phyloP scores from a whole-genome alignment of 2,888 invertebrate genomes.

The Pogonocherus hispidulus region DNA sequence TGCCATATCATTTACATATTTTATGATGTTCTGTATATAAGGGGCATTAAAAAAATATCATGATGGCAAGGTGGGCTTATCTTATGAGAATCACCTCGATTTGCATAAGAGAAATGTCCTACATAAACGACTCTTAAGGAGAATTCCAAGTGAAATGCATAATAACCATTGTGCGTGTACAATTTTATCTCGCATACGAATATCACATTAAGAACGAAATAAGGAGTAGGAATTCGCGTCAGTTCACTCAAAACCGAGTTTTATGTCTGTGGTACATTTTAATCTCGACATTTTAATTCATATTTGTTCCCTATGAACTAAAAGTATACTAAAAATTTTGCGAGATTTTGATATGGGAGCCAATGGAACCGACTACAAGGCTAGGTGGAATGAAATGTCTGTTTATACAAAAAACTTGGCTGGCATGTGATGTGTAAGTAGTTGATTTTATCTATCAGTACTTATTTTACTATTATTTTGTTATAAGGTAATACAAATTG shows the following conservation, averaged over 20 bases:
- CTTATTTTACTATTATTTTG: too few species aligned
- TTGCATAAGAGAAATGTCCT: slow-evolving; percentile 40
- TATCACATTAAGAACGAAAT: slow-evolving; percentile 25
- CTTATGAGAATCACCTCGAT: slow-evolving; percentile 35
- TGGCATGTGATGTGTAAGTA: too few species aligned
- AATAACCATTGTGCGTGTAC: slow-evolving; percentile 39
- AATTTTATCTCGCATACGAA: slow-evolving; percentile 31
- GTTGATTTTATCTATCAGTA: too few species aligned
- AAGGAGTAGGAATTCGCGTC: slow-evolving; percentile 3
- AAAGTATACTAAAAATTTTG: too few species aligned
- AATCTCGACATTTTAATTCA: too few species aligned
- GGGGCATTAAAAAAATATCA: slow-evolving; percentile 18
- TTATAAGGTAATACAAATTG: too few species aligned
- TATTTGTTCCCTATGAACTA: too few species aligned
- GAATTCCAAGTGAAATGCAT: slow-evolving; percentile 32
- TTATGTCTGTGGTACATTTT: too few species aligned
- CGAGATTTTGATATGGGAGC: too few species aligned
- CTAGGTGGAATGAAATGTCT: too few species aligned
- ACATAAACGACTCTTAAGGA: slow-evolving; percentile 25
- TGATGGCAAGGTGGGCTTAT: slow-evolving; percentile 28
- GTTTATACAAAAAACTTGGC: too few species aligned
- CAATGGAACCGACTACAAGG: too few species aligned
- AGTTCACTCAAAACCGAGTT: slow-evolving; percentile 2
- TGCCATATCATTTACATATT: slow-evolving; percentile 20
- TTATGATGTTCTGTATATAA: slow-evolving; percentile 24